These are phyloP conservation scores for Falco biarmicus DNA, from an alignment of 2,797 vertebrate genomes.

Conservation along the genomic window DNA sequence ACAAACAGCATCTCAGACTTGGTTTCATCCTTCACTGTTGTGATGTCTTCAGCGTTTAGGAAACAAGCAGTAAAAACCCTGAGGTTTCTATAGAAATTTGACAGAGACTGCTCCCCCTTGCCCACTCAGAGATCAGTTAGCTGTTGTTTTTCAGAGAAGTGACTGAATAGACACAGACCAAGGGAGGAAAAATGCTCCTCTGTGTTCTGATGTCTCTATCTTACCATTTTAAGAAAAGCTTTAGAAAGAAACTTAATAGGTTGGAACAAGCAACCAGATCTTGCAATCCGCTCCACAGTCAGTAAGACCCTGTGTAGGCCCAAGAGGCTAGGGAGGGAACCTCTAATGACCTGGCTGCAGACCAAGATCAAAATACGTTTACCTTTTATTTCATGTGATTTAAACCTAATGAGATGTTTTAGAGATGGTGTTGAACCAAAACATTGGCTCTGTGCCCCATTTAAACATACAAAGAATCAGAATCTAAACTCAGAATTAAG, in stretches of 20 bases:
- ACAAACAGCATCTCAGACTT: background rate
- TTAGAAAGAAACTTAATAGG: background rate
- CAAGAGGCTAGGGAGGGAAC: background rate
- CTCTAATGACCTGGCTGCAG: background rate
- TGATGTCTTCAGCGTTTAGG: background rate
- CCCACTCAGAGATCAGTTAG: background rate
- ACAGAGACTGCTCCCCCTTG: background rate
- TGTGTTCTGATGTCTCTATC: background rate
- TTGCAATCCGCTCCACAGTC: background rate
- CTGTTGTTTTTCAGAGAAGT: background rate
- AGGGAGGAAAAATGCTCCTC: background rate
- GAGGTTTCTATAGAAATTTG: background rate
- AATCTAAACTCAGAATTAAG: constrained; percentile 4
- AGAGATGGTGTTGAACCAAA: background rate
- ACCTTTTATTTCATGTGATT: constrained; percentile 14
- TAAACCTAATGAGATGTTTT: constrained; percentile 5
- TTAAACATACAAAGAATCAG: background rate
- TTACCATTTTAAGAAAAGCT: background rate
- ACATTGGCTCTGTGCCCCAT: background rate
- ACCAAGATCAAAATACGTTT: background rate
- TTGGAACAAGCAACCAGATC: background rate
- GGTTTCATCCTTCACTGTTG: background rate
- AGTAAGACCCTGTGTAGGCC: background rate
- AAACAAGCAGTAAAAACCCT: background rate
- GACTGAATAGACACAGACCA: background rate